Conservation (phyloP, 1,140 invertebrate genomes). For the Tetraneura akinire region DNA sequence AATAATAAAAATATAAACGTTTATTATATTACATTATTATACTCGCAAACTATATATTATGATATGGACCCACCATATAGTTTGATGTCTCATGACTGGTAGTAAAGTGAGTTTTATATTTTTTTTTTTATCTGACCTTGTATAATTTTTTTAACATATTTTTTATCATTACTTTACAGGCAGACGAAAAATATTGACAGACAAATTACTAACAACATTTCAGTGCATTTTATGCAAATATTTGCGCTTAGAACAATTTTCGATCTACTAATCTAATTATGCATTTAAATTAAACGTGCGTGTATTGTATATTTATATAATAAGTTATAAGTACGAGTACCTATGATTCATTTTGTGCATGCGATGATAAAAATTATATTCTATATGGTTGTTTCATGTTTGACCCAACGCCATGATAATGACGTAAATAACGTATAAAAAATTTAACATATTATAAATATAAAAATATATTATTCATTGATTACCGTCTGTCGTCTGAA, state of each 20-base stretch:
- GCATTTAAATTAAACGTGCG: conserved; percentile 14
- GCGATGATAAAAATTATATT: conserved; percentile 12
- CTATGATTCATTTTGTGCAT: conserved; percentile 22
- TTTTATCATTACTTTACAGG: background rate
- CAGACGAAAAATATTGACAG: background rate
- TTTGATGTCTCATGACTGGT: too few relatives aligned
- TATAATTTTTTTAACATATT: background rate
- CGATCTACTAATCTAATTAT: background rate
- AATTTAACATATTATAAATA: too few relatives aligned
- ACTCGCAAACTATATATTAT: too few relatives aligned
- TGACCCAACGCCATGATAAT: background rate
- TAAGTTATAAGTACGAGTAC: background rate
- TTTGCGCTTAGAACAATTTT: background rate
- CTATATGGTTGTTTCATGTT: conserved; percentile 10
- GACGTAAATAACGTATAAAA: background rate
- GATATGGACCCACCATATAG: too few relatives aligned
- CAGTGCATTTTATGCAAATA: background rate
- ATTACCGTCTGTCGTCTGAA: background rate
- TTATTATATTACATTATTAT: too few relatives aligned
- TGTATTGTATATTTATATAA: too few relatives aligned
- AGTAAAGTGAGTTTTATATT: background rate
- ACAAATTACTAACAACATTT: background rate
- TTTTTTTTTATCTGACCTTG: background rate
- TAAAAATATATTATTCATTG: background rate
- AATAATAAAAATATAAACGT: too few relatives aligned